Base-by-base conservation (phyloP, 2,888 invertebrate species). In the Baccha elongata region DNA sequence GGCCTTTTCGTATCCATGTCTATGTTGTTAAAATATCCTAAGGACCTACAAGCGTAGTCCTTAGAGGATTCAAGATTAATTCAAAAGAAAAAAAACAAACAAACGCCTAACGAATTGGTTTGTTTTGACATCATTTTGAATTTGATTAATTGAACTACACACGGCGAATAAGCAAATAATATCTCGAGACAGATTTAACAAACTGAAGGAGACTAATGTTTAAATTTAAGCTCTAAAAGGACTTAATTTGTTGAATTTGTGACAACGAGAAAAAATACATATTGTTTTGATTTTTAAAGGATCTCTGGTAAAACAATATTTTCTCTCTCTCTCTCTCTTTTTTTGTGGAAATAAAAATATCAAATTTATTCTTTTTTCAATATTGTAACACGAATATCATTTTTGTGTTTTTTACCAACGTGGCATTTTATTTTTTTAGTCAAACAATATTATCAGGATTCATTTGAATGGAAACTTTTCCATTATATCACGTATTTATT, bases 401-500 rank as follows among this genome's bases (percentile, higher is more conserved):
- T n/a, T n/a, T n/a, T n/a, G n/a, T n/a, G n/a, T n/a, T n/a, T n/a
- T n/a, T n/a, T n/a, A n/a, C n/a, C n/a, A n/a, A n/a, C n/a, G n/a
- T n/a, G n/a, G n/a, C n/a, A n/a, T n/a, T n/a, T n/a, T n/a, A n/a
- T n/a, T n/a, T n/a, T n/a, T n/a, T n/a, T n/a, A n/a, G n/a, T n/a
- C n/a, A n/a, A n/a, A n/a, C n/a, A n/a, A n/a, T n/a, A n/a, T n/a
- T n/a, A n/a, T n/a, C n/a, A n/a, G n/a, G 17, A 53, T 29, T 53
- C 35, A 35, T 37, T 37, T 35, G 21, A 6, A 8, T 37, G 55
- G 37, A 55, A 55, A 40, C 5, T 23, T 37, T 55, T 13, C 8
- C 3, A 53, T 55, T 55, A 19, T 6, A 40, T 37, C 55, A 55
- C 55, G 40, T 55, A 29, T 52, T 50, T 26, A n/a, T n/a, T n/a